These are phyloP conservation scores for Catostomus latipinnis DNA, from an alignment of 2,797 vertebrate species.

Conservation along the genomic window DNA sequence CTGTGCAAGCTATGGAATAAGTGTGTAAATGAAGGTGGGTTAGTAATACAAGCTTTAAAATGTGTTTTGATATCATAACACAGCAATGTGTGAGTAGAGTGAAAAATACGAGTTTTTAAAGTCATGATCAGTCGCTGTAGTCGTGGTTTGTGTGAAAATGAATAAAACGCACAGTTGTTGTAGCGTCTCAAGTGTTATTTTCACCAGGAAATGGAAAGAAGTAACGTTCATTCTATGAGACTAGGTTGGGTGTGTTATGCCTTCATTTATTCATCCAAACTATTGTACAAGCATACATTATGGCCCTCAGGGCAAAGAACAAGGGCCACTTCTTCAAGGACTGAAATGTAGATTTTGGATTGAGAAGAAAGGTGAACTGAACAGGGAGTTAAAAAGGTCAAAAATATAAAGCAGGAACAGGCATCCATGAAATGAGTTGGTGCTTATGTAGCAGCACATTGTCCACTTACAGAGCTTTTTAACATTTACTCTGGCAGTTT, in stretches of 20 bases:
- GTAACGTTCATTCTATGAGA: too few relatives aligned
- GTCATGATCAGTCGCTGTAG: too few relatives aligned
- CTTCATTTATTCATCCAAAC: constrained; percentile 5
- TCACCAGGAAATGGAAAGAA: too few relatives aligned
- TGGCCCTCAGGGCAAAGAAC: not conserved
- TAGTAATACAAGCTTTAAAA: too few relatives aligned
- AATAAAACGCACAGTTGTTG: too few relatives aligned
- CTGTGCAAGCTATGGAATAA: too few relatives aligned
- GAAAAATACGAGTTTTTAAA: too few relatives aligned
- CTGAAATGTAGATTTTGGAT: not conserved
- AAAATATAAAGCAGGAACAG: not conserved
- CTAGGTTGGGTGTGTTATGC: not conserved
- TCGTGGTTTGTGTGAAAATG: too few relatives aligned
- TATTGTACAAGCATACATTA: not conserved
- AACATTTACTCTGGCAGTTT: not conserved
- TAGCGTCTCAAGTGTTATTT: too few relatives aligned
- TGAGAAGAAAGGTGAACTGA: not conserved
- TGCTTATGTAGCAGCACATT: not conserved
- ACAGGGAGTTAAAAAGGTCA: not conserved
- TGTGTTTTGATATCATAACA: too few relatives aligned
- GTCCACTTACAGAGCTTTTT: not conserved
- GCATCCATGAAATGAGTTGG: not conserved
- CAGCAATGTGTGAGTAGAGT: too few relatives aligned
- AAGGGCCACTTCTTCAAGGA: not conserved
- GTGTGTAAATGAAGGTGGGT: too few relatives aligned